These are phyloP conservation scores for Acridotheres tristis DNA, from an alignment of 2,797 vertebrate species.

Conservation along the genomic window DNA sequence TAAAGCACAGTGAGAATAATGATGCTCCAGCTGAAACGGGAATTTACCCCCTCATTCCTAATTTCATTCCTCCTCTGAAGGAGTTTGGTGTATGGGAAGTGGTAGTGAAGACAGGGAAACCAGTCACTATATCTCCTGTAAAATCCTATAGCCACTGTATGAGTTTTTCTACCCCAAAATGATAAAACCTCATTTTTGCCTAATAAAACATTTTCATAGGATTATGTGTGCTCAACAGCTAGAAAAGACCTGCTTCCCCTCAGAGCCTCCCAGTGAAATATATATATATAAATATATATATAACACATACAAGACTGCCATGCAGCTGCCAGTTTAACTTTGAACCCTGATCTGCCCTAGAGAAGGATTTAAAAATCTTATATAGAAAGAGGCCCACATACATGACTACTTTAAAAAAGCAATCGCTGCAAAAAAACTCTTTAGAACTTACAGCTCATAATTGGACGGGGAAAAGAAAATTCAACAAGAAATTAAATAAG, in stretches of 20 bases:
- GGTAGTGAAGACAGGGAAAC: neutral
- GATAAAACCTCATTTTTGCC: neutral
- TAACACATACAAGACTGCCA: neutral
- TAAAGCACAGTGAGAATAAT: neutral
- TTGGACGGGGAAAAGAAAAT: accelerated
- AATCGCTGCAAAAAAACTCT: neutral
- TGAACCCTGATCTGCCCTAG: neutral
- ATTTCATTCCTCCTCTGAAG: neutral
- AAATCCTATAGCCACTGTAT: neutral
- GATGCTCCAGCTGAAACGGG: neutral
- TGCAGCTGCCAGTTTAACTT: neutral
- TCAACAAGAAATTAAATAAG: neutral
- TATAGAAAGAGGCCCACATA: neutral
- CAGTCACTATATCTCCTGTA: neutral
- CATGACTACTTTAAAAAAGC: neutral
- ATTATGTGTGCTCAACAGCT: neutral
- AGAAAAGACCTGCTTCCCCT: neutral
- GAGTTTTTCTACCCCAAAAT: neutral
- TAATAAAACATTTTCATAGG: neutral
- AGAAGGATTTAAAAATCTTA: neutral
- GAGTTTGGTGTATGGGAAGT: neutral
- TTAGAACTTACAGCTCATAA: neutral
- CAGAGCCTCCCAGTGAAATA: neutral
- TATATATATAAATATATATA: neutral
- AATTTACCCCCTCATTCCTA: neutral